Conservation (phyloP, 2,888 invertebrate genomes). For the Campopleginae sp. region DNA sequence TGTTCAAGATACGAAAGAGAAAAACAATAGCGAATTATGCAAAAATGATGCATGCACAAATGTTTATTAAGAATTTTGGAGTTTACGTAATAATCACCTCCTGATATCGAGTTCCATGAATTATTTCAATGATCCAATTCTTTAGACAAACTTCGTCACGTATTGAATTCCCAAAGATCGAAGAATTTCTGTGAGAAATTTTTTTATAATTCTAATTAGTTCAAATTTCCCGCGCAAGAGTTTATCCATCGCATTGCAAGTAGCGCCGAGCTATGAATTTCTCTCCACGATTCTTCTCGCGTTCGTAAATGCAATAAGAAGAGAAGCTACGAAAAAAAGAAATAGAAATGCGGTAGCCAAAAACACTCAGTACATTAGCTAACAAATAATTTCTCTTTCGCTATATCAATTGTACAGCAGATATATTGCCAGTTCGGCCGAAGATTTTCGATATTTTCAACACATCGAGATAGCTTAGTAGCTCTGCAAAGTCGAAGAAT, state of each 20-base stretch:
- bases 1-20: too few species aligned
- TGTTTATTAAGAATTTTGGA: too few species aligned
- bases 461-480: not conserved
- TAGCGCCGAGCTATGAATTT: not conserved
- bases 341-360: conserved; percentile 1
- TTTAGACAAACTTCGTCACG: too few species aligned
- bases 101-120: too few species aligned
- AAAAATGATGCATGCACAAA: too few species aligned
- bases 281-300: not conserved
- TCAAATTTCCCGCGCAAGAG: not conserved
- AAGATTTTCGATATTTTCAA: not conserved
- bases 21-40: too few species aligned
- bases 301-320: not conserved
- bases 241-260: not conserved
- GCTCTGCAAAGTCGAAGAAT: not conserved
- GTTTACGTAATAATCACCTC: too few species aligned
- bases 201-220: too few species aligned
- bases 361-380: not conserved
- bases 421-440: not conserved
- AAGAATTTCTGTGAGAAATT: too few species aligned
- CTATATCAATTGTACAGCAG: not conserved
- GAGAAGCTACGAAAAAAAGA: not conserved
- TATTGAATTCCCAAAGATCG: too few species aligned
- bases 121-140: too few species aligned
- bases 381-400: not conserved